Evolutionary conservation across 1,140 invertebrate species (phyloP), one percentile per base, ranked within the genome.

Genomic region (Drosophila kanapiae): DNA sequence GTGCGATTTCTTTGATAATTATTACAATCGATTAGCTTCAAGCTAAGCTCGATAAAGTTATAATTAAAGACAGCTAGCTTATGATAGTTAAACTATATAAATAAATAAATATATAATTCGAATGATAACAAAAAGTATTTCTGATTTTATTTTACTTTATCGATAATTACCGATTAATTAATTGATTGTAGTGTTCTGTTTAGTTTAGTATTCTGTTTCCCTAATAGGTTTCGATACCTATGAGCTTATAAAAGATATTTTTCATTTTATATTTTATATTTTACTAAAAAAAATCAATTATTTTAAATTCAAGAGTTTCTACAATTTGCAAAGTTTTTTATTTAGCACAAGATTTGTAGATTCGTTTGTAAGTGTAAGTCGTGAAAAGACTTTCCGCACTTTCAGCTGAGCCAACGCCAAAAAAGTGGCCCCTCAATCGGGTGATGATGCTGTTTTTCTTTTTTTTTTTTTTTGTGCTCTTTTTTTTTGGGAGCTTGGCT

Each of bases 401-500:
- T 71, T 71, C 49, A 65, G 60, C 35, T 47, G 29, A 63, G 38
- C 38, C 29, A 62, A 45, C 1, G 37, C 33, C 9, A 37, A 14
- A 68, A 71, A 51, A 51, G 37, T 43, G 69, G 37, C 51, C 65
- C 62, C 68, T 58, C 67, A 23, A 49, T 48, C 31, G 62, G 45
- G 47, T 37, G 53, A 31, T 48, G 23, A 11, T 40, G 29, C 29
- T 45, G 64, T 40, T 70, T 70, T 57, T 7, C 35, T 16, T 31
- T 47, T 42, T 27, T 14, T 49, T 33, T 59, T 40, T 33, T 18
- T 42, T n/a, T 6, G 27, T 4, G 29, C 16, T 40, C 14, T 45
- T 16, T 27, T 40, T 27, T 40, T 23, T 16, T 8, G 35, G 47
- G 10, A 43, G 56, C 54, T 58, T 13, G 45, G 23, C 35, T 69